Base-by-base conservation (phyloP, 2,888 invertebrate species). In the Elysia crispata region DNA sequence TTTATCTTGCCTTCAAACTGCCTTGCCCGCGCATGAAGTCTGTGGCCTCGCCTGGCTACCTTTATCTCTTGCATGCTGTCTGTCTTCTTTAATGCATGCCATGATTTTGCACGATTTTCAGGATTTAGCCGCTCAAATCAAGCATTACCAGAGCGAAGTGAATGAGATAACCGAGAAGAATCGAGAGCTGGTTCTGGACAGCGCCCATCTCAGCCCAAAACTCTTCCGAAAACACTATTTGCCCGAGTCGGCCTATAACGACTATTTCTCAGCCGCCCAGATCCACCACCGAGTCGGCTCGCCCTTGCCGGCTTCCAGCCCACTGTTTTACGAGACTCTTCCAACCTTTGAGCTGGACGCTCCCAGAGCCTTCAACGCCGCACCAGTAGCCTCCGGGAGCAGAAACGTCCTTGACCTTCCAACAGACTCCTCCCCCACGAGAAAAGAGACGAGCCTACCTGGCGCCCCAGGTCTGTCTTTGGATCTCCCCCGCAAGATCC, bases 41-140 rank as follows among this genome's bases (percentile, higher is more conserved):
- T 41, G 3, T 41, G 5, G 5, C 41, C 11, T 11, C 41, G 33
- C 41, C 28, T 28, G 18, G 73, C 66, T 73, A 64, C 66, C 67
- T 31, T 11, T 11, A 6, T 6, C 41, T 41, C 41, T 3, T 77
- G 30, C 69, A 30, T 69, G 23, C 41, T 41, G 54, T 18, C 41
- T 41, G 3, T 41, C 67, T 18, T 25, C 67, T 66, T 5, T 66
- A n/a, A 23, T 18, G 20, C 23, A 41, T 41, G 41, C 41, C 41
- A 5, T 60, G n/a, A 6, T 23, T 60, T 60, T 15, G n/a, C 73
- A 20, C 33, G 28, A 62, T 28, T 88, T 90, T 85, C 88, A 90
- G 90, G 88, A 83, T 62, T 83, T 89, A 80, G 86, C 89, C 23
- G 85, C 82, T 74, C 86, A 89, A 83, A 88, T 90, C 76, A 87